Evolutionary conservation across 2,888 invertebrate genomes (phyloP), one percentile per base, ranked within the genome.

Genomic region (Branchellion lobata): DNA sequence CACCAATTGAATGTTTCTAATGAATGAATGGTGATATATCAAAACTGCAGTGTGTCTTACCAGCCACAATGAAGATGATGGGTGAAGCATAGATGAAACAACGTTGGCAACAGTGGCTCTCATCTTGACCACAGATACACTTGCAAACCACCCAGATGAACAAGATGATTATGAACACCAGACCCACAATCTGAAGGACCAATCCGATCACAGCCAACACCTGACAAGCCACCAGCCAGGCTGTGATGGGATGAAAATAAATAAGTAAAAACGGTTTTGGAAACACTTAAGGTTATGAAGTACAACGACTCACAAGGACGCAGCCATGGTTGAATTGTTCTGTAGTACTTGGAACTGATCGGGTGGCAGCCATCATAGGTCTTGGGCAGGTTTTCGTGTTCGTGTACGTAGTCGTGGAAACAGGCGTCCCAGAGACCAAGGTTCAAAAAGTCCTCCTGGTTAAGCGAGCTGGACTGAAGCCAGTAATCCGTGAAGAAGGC

Each of bases 91-190:
- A 83, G 80, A 82, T 79, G 71, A 83, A 78, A 61, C 79, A 77
- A 51, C 81, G 73, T 40, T 82, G 83, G 61, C 83, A 83, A 68
- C 81, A 79, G 80, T 83, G 83, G 33, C 81, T 79, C 21, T 76
- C 47, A 5, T 74, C 68, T 29, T 80, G 71, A 33, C 83, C 82
- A 69, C 79, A 81, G 57, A 82, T 65, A 75, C 81, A 82, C 47
- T 79, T 81, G 72, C 83, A 83, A 75, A 82, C 40, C 75, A 81
- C 69, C 83, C 83, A 83, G 47, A 83, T 79, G 34, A 83, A 73
- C 53, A 83, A 79, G 53, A 83, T 74, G 18, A 83, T 57, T 33
- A 83, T 79, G 61, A 83, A 80, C 71, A 83, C 71, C 29, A 81
- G 57, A 24, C 82, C 83, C 34, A 82, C 75, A 29, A 82, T 27